Base-by-base conservation (phyloP, 2,797 vertebrate genomes). In the Notamacropus eugenii region DNA sequence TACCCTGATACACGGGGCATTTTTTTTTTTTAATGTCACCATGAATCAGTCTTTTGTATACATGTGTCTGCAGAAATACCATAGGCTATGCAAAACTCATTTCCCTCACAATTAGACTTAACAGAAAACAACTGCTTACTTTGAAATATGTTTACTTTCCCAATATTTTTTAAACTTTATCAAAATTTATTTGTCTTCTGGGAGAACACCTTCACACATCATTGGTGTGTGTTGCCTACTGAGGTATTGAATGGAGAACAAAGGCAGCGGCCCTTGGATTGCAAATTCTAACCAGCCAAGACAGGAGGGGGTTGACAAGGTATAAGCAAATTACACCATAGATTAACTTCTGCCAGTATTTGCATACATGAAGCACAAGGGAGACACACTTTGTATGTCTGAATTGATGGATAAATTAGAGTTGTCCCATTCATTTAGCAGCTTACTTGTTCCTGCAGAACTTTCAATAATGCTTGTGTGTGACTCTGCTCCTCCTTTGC, bases 401-500 rank as follows among this genome's bases (percentile, higher is more conserved):
- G 19, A 56, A 12, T 22, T 8, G 8, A 46, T 1, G 6, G 2
- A 1, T 14, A 28, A 90, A 22, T 24, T 0, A 29, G 57, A 55
- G 31, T 29, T 12, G 59, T 52, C 5, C n/a, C 58, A 14, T 56
- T 59, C 0, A 82, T 91, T 91, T 24, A 94, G 91, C 13, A 55
- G 96, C 98, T 97, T 96, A 99, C 99, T 98, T 99, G 99, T 58
- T 99, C 99, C 98, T 99, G 99, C 10, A 99, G 99, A 90, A 98
- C 98, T 97, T 99, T 99, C 52, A 99, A 98, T 98, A 99, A 97
- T 0, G 99, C 98, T 91, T 99, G 98, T 0, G 99, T 99, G 95
- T 99, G 99, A 0, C 98, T 99, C 92, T 99, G 99, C 92, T 99
- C 99, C 55, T 99, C 99, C 97, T 99, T 99, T 0, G 99, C 99